Percentiles rank a stretch among this genome's conserved stretches.
Evolutionary conservation across 2,797 vertebrate genomes (phyloP).

Genomic region (Enteromius radiatus): DNA sequence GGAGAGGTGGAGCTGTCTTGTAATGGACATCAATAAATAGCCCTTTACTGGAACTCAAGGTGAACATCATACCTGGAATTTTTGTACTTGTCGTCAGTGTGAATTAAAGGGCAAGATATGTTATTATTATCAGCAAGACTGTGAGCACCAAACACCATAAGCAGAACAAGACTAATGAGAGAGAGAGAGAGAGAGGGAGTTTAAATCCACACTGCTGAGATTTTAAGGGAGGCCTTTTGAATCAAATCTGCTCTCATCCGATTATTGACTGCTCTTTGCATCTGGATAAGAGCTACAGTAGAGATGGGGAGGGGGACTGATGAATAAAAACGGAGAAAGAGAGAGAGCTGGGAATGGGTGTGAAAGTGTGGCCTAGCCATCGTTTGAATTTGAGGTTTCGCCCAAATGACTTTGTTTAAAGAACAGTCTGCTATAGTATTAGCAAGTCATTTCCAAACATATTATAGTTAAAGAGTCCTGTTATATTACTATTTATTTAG

Average conservation of each 20-base stretch:
- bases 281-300: conserved; percentile 81
- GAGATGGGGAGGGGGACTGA: conserved; percentile 67
- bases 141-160: conserved; percentile 60
- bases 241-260: conserved; percentile 84
- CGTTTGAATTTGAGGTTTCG: conserved; percentile 47
- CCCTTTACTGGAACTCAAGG: conserved; percentile 8
- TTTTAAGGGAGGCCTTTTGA: conserved; percentile 82
- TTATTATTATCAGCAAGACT: neutral
- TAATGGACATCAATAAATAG: conserved; percentile 43
- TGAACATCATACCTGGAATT: neutral
- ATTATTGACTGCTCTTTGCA: conserved; percentile 86
- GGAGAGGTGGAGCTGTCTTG: conserved; percentile 37
- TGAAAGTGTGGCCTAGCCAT: conserved; percentile 53
- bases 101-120: neutral
- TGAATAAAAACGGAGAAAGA: conserved; percentile 51
- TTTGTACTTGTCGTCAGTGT: neutral
- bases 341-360: conserved; percentile 55
- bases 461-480: neutral
- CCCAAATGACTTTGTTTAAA: conserved; percentile 15
- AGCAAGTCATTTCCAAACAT: neutral
- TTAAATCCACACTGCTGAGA: conserved; percentile 83
- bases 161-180: conserved; percentile 4
- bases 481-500: neutral
- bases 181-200: conserved; percentile 67
- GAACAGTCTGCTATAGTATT: neutral